Percentiles rank a stretch among this genome's conserved stretches.
Evolutionary conservation across 1,140 invertebrate species (phyloP).

Genomic region (Drosophila trapezifrons): DNA sequence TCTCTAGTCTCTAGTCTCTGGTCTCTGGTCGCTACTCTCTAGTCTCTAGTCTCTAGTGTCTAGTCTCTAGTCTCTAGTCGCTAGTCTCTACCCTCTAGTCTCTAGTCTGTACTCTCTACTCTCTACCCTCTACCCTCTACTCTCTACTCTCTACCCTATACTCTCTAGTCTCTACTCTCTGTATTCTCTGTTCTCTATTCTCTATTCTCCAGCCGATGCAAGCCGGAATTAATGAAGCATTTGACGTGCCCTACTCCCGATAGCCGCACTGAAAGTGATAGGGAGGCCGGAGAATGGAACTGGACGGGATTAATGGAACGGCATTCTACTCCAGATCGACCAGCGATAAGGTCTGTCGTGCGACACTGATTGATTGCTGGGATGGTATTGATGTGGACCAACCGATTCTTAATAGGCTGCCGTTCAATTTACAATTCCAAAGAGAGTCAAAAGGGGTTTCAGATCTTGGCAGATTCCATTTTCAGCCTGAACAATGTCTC

Average conservation of each 20-base stretch:
- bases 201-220: conserved; percentile 15
- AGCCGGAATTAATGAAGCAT: conserved; percentile 66
- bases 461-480: background rate
- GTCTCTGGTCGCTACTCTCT: background rate
- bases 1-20: background rate
- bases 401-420: conserved; percentile 10
- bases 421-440: conserved; percentile 11
- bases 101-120: background rate
- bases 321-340: conserved; percentile 21
- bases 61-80: background rate
- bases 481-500: background rate
- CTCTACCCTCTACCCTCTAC: background rate
- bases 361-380: conserved; percentile 40
- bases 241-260: conserved; percentile 69
- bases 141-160: background rate
- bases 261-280: conserved; percentile 59
- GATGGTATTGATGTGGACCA: too few relatives aligned
- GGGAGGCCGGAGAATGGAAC: conserved; percentile 24
- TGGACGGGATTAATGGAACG: conserved; percentile 28
- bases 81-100: background rate
- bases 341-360: conserved; percentile 27
- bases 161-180: background rate
- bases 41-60: background rate
- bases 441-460: background rate
- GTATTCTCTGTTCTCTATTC: background rate